These are phyloP conservation scores for Scytalopus superciliaris DNA, from an alignment of 2,113 vertebrate species.

Conservation along the genomic window DNA sequence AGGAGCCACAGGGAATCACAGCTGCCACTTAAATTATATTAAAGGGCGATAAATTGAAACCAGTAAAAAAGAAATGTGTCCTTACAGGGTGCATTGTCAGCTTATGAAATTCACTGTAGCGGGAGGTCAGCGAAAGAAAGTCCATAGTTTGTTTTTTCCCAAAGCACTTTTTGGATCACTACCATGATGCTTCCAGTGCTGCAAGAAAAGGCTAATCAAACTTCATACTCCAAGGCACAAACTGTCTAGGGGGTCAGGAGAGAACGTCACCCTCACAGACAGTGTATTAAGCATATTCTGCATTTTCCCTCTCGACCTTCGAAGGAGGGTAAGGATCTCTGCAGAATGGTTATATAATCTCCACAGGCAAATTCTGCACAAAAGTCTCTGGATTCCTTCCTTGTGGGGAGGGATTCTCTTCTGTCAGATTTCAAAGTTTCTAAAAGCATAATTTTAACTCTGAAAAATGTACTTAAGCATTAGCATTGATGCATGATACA, in stretches of 20 bases:
- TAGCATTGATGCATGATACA: constrained; percentile 23
- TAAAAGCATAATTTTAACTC: constrained; percentile 10
- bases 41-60: constrained; percentile 64
- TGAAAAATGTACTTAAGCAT: constrained; percentile 21
- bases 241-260: constrained; percentile 31
- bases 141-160: constrained; percentile 35
- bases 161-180: constrained; percentile 54
- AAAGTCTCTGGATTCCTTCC: neutral
- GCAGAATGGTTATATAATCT: neutral
- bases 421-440: neutral
- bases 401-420: neutral
- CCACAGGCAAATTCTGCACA: neutral
- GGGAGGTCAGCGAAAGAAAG: constrained; percentile 44
- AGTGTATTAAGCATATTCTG: constrained; percentile 46
- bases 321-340: neutral
- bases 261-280: neutral
- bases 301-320: constrained; percentile 28
- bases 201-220: constrained; percentile 41
- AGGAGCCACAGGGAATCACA: constrained; percentile 46
- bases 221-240: constrained; percentile 48
- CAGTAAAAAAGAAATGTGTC: constrained; percentile 64
- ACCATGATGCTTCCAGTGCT: constrained; percentile 27
- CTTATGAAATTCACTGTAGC: constrained; percentile 62
- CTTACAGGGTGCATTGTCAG: constrained; percentile 53
- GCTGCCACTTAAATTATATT: constrained; percentile 60